Conservation (phyloP, 2,797 vertebrate species). For the Ptychobarbus kaznakovi region DNA sequence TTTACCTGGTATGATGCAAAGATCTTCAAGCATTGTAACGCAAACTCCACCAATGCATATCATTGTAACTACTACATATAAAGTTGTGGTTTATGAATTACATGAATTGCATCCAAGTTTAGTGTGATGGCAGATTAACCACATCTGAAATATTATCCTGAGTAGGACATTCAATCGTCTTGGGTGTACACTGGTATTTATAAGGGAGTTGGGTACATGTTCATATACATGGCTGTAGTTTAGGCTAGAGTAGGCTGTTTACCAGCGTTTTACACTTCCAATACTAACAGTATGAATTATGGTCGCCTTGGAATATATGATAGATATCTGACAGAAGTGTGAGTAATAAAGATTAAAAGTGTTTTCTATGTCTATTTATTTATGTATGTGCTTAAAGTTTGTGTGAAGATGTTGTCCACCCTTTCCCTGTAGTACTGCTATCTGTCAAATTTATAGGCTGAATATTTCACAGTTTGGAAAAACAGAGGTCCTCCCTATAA, state of each 20-base stretch:
- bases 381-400: conserved; percentile 1
- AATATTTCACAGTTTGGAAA: conserved; percentile 60
- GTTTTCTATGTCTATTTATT: conserved; percentile 14
- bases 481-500: conserved; percentile 57
- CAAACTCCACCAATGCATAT: neutral
- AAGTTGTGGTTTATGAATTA: neutral
- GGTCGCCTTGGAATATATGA: neutral
- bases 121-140: neutral
- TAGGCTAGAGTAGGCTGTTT: neutral
- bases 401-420: conserved; percentile 39
- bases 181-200: conserved; percentile 6
- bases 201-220: neutral
- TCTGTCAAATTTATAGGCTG: conserved; percentile 41
- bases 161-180: neutral
- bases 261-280: neutral
- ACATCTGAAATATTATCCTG: conserved; percentile 3
- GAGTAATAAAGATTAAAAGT: conserved; percentile 8
- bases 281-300: conserved; percentile 2
- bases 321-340: conserved; percentile 13
- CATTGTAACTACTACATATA: neutral
- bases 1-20: conserved; percentile 32
- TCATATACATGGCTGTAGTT: neutral
- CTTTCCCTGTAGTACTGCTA: conserved; percentile 56
- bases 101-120: neutral
- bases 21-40: neutral